phyloP scores from a whole-genome alignment of 2,113 vertebrate species.

The Smithornis capensis region DNA sequence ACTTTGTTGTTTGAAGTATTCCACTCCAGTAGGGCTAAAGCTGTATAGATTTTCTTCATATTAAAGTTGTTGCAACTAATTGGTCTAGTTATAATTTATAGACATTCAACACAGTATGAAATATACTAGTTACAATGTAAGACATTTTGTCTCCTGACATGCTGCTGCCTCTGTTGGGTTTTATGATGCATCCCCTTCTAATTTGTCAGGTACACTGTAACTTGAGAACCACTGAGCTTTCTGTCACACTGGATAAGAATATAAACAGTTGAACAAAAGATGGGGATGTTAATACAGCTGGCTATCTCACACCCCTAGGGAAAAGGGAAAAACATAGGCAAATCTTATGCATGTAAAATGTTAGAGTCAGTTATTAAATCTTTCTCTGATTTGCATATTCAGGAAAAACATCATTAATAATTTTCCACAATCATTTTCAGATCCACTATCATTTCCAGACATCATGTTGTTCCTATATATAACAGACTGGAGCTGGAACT shows the following conservation, averaged over 20 bases:
- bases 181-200: not conserved
- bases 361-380: not conserved
- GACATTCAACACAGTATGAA: not conserved
- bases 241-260: not conserved
- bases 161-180: not conserved
- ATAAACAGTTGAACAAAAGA: not conserved
- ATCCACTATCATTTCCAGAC: not conserved
- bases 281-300: not conserved
- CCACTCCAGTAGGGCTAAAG: rapidly evolving
- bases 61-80: not conserved
- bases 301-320: not conserved
- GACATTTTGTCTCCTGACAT: not conserved
- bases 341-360: not conserved
- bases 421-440: not conserved
- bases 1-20: not conserved
- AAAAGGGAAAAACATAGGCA: conserved; percentile 1
- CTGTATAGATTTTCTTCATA: not conserved
- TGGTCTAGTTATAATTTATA: not conserved
- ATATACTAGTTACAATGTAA: not conserved
- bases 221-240: not conserved
- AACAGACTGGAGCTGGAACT: not conserved
- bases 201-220: not conserved
- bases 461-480: not conserved
- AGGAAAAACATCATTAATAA: not conserved
- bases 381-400: conserved; percentile 14